Base-by-base conservation (phyloP, 2,888 invertebrate genomes). In the Drosophila merina region DNA sequence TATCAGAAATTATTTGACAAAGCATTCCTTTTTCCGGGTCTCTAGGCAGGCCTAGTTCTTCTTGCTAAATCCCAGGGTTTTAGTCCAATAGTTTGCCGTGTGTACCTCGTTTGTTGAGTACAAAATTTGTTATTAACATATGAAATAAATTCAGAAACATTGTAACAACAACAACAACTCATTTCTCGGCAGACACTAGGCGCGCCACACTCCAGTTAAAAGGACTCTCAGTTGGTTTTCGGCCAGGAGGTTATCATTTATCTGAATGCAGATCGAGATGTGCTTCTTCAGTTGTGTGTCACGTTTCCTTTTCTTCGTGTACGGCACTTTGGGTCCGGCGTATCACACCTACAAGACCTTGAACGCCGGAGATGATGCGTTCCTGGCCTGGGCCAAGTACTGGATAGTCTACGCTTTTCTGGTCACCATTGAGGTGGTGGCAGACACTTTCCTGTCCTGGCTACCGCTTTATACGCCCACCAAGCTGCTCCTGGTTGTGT, bases 391-490 rank as follows among this genome's bases (percentile, higher is more conserved):
- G 84, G 59, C 67, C 36, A 84, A 86, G 44, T 84, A 88, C 44
- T 84, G 84, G 84, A 63, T 82, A 4, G 72, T 86, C 50, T 99
- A 98, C 93, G 98, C 98, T 56, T 94, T 98, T 74, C 98, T 98
- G 93, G 97, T 96, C 14, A 96, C 96, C 91, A 94, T 95, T 76
- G 99, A 99, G 93, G 97, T 97, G 25, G 95, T 99, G 92, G 96
- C 97, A 68, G 99, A 99, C 91, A 95, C 98, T 72, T 96, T 99
- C 91, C 94, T 98, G 67, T 96, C 97, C 85, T 97, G 95, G 95
- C 96, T 99, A 92, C 98, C 99, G 59, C 97, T 99, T 94, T 84
- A 88, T 44, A 56, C 28, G 5, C 76, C 76, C 51, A 36, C 40
- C 5, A 84, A 84, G 48, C 40, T 84, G 26, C 10, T 80, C 5